These are phyloP conservation scores for Micromussa lordhowensis DNA, from an alignment of 92 coral and sea anemone genomes.

Conservation along the genomic window DNA sequence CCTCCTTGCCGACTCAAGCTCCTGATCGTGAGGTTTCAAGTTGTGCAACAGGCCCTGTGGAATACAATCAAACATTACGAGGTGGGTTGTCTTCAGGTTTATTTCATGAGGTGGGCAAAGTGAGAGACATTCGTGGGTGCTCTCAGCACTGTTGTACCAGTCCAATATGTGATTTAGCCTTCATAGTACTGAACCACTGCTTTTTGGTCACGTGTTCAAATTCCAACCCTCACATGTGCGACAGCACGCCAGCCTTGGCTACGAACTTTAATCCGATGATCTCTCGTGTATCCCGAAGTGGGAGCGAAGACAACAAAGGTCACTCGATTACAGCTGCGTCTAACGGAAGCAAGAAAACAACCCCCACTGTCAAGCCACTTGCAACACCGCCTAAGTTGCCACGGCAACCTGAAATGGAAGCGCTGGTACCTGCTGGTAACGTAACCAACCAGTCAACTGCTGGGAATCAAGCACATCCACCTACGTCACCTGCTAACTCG, in stretches of 20 bases:
- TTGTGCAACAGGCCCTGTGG: conserved; percentile 71
- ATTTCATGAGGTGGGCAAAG: conserved; percentile 75
- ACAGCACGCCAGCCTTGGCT: conserved; percentile 81
- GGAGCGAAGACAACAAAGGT: not conserved
- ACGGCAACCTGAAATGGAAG: not conserved
- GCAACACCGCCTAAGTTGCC: not conserved
- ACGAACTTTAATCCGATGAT: conserved; percentile 90
- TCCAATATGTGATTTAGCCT: conserved; percentile 83
- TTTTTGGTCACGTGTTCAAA: conserved; percentile 88
- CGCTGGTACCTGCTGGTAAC: too few species aligned
- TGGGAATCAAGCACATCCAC: not conserved
- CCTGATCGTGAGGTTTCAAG: not conserved
- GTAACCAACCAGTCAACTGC: not conserved
- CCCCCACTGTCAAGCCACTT: conserved; percentile 2
- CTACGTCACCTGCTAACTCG: not conserved
- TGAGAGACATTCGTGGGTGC: conserved; percentile 70
- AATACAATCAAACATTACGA: conserved; percentile 80
- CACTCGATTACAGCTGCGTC: not conserved
- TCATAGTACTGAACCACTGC: conserved; percentile 85
- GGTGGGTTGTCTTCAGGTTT: conserved; percentile 90
- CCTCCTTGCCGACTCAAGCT: conserved; percentile 24
- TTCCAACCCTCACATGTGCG: conserved; percentile 76
- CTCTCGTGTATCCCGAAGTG: conserved; percentile 60
- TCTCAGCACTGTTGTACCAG: conserved; percentile 78
- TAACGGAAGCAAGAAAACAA: not conserved